Evolutionary conservation across 2,113 vertebrate species (phyloP).

Genomic region (Aegotheles bennettii): DNA sequence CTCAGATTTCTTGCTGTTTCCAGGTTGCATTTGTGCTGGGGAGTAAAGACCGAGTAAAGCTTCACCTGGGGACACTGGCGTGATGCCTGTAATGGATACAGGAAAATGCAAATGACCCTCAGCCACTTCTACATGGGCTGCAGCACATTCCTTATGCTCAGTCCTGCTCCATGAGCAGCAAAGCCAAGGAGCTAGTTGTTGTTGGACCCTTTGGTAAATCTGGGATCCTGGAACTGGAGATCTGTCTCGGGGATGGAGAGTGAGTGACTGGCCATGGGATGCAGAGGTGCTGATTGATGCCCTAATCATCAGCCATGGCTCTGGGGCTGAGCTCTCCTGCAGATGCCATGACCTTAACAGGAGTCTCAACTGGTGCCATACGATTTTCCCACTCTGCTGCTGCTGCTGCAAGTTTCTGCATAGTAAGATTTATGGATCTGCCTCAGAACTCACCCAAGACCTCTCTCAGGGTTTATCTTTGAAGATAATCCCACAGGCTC

Average conservation of each 20-base stretch:
- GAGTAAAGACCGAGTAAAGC: neutral
- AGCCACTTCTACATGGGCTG: neutral
- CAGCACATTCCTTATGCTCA: rapidly evolving
- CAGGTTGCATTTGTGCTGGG: neutral
- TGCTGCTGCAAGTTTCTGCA: neutral
- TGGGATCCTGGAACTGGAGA: neutral
- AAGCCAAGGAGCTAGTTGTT: neutral
- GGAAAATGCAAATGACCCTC: neutral
- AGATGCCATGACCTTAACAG: neutral
- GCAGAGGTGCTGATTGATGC: rapidly evolving
- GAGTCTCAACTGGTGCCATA: no score
- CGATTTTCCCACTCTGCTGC: neutral
- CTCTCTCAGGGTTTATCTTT: neutral
- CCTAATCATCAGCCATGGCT: neutral
- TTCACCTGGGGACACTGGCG: rapidly evolving
- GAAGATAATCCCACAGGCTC: neutral
- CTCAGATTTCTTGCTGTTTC: neutral
- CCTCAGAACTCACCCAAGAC: neutral
- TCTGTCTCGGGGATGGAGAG: neutral
- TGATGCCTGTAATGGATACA: neutral
- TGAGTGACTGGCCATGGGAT: rapidly evolving
- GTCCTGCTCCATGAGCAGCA: neutral
- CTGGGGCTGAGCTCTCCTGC: rapidly evolving
- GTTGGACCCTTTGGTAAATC: neutral
- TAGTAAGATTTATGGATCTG: neutral